phyloP scores from a whole-genome alignment of 2,888 invertebrate genomes.

The Oscheius sp. region DNA sequence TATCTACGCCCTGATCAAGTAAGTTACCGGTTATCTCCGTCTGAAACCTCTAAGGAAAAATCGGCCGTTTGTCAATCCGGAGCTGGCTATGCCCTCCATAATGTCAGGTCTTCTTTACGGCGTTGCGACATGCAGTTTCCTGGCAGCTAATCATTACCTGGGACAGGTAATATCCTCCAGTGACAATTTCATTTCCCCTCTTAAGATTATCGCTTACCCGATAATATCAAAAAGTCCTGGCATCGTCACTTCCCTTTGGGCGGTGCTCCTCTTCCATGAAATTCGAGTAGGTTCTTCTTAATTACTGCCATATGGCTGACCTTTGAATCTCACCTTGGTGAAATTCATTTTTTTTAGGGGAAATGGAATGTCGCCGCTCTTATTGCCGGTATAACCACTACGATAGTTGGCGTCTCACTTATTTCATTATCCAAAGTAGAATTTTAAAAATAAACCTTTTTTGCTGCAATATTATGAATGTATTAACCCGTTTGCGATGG shows the following conservation, averaged over 20 bases:
- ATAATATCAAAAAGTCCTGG: constrained; percentile 56
- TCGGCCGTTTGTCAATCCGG: constrained; percentile 55
- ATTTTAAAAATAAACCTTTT: not conserved
- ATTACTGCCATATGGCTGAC: not conserved
- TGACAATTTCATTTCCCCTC: not conserved
- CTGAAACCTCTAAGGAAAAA: constrained; percentile 41
- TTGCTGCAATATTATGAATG: not conserved
- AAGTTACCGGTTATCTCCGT: not conserved
- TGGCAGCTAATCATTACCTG: constrained; percentile 60
- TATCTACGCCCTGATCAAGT: constrained; percentile 43
- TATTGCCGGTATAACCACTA: constrained; percentile 45
- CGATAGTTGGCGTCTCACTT: constrained; percentile 49
- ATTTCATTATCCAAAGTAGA: constrained; percentile 59
- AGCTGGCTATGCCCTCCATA: constrained; percentile 52
- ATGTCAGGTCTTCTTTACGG: constrained; percentile 54
- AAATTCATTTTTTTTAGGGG: constrained; percentile 43
- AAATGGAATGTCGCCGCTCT: constrained; percentile 48
- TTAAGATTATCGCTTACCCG: constrained; percentile 59
- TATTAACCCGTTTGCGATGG: not conserved
- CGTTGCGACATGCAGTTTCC: constrained; percentile 48
- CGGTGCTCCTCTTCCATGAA: constrained; percentile 56
- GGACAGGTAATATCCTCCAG: constrained; percentile 48
- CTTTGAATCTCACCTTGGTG: not conserved
- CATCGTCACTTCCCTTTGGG: constrained; percentile 57
- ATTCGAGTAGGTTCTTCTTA: constrained; percentile 40